phyloP scores from a whole-genome alignment of 2,797 vertebrate species.

The Ctenopoma kingsleyae region DNA sequence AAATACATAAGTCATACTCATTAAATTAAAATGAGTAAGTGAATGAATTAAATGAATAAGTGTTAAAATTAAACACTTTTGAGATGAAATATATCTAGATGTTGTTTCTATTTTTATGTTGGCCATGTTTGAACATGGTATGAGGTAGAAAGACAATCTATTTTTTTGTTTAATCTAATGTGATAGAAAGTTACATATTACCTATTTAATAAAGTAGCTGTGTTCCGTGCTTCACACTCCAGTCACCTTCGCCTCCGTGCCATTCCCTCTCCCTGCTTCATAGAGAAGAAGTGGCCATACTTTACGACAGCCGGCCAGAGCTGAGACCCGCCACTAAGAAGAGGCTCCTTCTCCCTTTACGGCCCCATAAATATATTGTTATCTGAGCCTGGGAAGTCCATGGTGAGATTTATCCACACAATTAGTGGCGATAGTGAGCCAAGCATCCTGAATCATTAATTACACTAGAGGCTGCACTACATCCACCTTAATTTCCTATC shows the following conservation, averaged over 20 bases:
- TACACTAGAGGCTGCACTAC: constrained; percentile 66
- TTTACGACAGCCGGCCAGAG: constrained; percentile 70
- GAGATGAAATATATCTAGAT: not conserved
- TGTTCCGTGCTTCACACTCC: constrained; percentile 31
- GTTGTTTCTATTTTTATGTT: not conserved
- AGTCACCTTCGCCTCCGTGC: constrained; percentile 42
- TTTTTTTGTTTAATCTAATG: constrained; percentile 60
- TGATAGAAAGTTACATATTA: constrained; percentile 60
- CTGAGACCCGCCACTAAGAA: constrained; percentile 71
- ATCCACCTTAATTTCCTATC: constrained; percentile 76
- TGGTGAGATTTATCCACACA: constrained; percentile 83
- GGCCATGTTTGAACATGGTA: constrained; percentile 14
- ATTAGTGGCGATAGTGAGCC: constrained; percentile 79
- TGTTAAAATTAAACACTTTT: not conserved
- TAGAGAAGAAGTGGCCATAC: constrained; percentile 46
- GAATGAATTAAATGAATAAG: too few relatives aligned
- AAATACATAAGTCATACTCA: constrained; percentile 1
- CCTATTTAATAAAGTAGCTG: constrained; percentile 67
- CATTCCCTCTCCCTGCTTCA: constrained; percentile 23
- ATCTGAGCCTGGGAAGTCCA: constrained; percentile 77
- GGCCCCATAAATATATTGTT: constrained; percentile 87
- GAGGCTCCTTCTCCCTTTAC: constrained; percentile 76
- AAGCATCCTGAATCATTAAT: constrained; percentile 86
- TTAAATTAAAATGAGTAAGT: too few relatives aligned
- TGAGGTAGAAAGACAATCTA: constrained; percentile 3